Evolutionary conservation across 2,888 invertebrate genomes (phyloP).

Genomic region (Listrodromus nycthemerus): DNA sequence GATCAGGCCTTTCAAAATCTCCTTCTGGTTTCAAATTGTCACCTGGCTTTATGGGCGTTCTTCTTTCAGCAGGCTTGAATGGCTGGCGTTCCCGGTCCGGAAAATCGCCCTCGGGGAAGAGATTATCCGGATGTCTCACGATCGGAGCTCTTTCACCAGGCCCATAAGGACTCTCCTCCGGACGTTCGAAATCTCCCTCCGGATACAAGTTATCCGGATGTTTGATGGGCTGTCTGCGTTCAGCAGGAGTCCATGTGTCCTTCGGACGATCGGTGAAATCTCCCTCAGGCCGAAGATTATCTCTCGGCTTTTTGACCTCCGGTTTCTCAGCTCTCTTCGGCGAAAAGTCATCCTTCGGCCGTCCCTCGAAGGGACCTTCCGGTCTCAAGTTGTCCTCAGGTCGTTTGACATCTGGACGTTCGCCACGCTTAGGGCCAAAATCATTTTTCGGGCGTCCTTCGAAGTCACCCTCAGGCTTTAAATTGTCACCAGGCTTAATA

Average conservation of each 20-base stretch:
- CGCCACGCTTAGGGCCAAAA: constrained; percentile 74
- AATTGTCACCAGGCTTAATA: constrained; percentile 83
- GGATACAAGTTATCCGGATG: constrained; percentile 82
- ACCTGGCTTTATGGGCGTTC: constrained; percentile 77
- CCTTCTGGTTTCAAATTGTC: constrained; percentile 86
- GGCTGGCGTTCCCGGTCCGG: constrained; percentile 75
- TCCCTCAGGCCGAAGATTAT: constrained; percentile 79
- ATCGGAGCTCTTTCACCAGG: constrained; percentile 76
- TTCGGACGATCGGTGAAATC: constrained; percentile 77
- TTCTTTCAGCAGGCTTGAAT: constrained; percentile 84
- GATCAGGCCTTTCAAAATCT: constrained; percentile 86
- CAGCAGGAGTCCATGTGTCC: constrained; percentile 81
- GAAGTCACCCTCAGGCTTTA: constrained; percentile 85
- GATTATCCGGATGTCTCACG: constrained; percentile 84
- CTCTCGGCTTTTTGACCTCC: constrained; percentile 75
- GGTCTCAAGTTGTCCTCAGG: constrained; percentile 85
- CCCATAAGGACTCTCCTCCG: constrained; percentile 66
- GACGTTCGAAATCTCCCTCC: constrained; percentile 83
- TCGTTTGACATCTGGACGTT: constrained; percentile 66
- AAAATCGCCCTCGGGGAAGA: constrained; percentile 85
- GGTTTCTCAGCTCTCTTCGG: constrained; percentile 77
- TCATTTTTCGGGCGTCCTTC: constrained; percentile 85
- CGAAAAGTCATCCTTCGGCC: constrained; percentile 69
- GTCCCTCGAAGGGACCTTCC: constrained; percentile 86
- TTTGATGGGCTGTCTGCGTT: constrained; percentile 82